Percentiles rank a stretch among this genome's conserved stretches.
These are phyloP conservation scores for Rotaria sp. DNA, from an alignment of 2,888 invertebrate species.

Conservation along the genomic window DNA sequence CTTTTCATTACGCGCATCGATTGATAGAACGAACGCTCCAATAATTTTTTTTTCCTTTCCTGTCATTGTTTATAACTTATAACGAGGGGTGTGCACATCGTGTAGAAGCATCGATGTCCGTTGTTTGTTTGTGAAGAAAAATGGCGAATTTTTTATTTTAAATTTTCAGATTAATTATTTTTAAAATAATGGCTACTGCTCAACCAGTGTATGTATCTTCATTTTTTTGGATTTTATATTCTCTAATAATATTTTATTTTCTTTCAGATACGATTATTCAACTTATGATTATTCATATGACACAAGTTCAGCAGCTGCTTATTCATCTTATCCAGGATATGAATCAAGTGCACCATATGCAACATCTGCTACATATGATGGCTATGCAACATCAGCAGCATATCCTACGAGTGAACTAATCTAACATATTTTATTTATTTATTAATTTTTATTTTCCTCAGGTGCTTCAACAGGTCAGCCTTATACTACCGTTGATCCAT, in stretches of 20 bases:
- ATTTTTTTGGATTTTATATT: not conserved
- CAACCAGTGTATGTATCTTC: constrained; percentile 7
- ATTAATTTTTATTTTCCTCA: not conserved
- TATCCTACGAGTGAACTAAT: not conserved
- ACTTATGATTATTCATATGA: not conserved
- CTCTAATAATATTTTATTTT: not conserved
- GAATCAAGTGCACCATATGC: not conserved
- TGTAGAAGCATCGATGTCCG: too few relatives aligned
- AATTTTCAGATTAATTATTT: not conserved
- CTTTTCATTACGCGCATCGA: too few relatives aligned
- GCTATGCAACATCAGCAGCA: not conserved
- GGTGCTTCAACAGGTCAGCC: not conserved
- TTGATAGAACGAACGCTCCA: too few relatives aligned
- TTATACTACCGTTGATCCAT: not conserved
- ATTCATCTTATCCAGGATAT: not conserved
- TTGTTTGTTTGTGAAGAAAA: not conserved
- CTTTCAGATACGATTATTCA: not conserved
- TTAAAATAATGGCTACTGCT: not conserved
- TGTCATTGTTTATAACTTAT: too few relatives aligned
- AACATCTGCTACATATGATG: not conserved
- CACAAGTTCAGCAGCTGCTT: not conserved
- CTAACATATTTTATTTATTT: not conserved
- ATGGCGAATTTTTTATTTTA: too few relatives aligned
- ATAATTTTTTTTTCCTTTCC: too few relatives aligned
- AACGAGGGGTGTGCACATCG: too few relatives aligned